Evolutionary conservation across 23 tunicate genomes (phyloP).

Genomic region (Styela clava): DNA sequence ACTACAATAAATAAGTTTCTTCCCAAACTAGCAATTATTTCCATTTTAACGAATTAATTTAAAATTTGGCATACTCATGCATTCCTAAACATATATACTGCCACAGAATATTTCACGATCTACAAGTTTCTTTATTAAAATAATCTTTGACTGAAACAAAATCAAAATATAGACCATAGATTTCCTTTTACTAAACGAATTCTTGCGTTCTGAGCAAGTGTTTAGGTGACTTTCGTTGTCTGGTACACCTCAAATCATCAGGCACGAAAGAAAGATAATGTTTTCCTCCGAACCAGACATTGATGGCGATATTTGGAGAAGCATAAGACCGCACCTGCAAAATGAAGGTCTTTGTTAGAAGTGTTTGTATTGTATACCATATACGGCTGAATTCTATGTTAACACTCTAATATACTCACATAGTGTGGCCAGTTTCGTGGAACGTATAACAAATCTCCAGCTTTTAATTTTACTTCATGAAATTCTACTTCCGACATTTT

Average conservation of each 20-base stretch:
- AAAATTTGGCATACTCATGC: no score
- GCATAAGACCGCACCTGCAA: constrained; percentile 9
- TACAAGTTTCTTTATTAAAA: no score
- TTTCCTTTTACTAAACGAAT: no score
- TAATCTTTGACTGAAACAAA: no score
- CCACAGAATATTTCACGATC: no score
- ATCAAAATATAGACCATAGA: no score
- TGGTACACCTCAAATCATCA: not conserved
- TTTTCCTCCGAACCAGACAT: constrained; percentile 13
- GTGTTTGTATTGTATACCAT: no score
- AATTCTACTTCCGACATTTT: constrained; percentile 14
- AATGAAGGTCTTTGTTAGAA: not conserved
- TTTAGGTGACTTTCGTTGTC: not conserved
- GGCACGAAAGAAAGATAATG: not conserved
- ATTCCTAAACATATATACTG: no score
- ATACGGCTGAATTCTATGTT: no score
- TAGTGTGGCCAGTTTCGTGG: constrained; percentile 28
- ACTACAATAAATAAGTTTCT: no score
- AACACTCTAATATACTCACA: not conserved
- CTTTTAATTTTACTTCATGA: not conserved
- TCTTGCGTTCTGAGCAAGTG: not conserved
- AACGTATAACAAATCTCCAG: constrained; percentile 16
- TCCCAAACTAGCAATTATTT: no score
- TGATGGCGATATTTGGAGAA: constrained; percentile 21
- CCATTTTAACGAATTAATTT: no score